phyloP scores from a whole-genome alignment of 2,113 vertebrate species.

The Paracanthobrama guichenoti region DNA sequence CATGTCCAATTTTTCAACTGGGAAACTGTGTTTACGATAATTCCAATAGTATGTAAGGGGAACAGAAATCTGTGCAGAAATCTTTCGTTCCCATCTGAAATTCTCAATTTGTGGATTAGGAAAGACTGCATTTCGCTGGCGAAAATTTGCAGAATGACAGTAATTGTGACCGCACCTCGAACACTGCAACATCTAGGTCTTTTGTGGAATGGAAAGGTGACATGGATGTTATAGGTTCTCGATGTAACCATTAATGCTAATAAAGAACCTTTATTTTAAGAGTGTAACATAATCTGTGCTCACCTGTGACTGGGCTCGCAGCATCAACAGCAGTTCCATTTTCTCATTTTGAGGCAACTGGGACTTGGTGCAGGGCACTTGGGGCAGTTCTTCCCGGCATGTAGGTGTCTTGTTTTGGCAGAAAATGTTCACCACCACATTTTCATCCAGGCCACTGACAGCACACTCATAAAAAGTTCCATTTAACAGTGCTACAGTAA shows the following conservation, averaged over 20 bases:
- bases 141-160: background rate
- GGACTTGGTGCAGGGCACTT: conserved; percentile 80
- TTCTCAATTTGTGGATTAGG: too few relatives aligned
- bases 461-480: conserved; percentile 92
- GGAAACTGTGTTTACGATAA: too few relatives aligned
- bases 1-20: too few relatives aligned
- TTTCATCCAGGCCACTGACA: conserved; percentile 82
- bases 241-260: too few relatives aligned
- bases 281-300: background rate
- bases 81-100: too few relatives aligned
- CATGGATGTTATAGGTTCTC: too few relatives aligned
- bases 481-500: conserved; percentile 89
- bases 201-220: too few relatives aligned
- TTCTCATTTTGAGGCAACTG: conserved; percentile 72
- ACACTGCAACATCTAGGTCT: background rate
- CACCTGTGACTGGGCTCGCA: conserved; percentile 93
- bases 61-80: background rate
- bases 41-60: too few relatives aligned
- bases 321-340: conserved; percentile 81
- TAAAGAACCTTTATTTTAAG: too few relatives aligned
- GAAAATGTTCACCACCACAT: conserved; percentile 72
- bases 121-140: background rate
- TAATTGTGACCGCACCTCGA: background rate
- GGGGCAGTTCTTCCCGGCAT: conserved; percentile 79
- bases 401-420: conserved; percentile 79